Evolutionary conservation across 2,888 invertebrate species (phyloP), one percentile per base, ranked within the genome.

Genomic region (Hirudinaria manillensis): DNA sequence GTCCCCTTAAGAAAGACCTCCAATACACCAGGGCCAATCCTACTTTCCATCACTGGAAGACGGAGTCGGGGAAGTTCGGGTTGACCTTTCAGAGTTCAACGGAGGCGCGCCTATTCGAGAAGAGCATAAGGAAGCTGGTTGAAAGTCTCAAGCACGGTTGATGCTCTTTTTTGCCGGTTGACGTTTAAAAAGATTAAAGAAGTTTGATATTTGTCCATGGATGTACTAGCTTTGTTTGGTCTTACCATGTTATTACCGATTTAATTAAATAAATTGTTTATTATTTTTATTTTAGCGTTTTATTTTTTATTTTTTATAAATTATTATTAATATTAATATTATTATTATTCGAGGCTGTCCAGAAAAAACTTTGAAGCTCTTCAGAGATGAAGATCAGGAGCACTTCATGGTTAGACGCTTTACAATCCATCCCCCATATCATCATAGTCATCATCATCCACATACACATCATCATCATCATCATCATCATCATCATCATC

Each of bases 1-100:
- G 95, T 89, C 91, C 92, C 73, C 92, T 96, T 85, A 94, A 94
- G 87, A 93, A 93, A 85, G 95, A 96, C 87, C 93, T 96, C 86
- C 92, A 93, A 86, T 96, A 96, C 88, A 93, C 93, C 87, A 94
- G 93, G 78, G 94, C 95, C 82, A 96, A 95, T 92, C 96, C 97
- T 51, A 95, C 95, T 68, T 97, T 97, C 89, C 95, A 96, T 88
- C 96, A 96, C 87, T 97, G 96, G 96, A 91, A 91, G 84, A 94
- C 94, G 29, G 95, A 93, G 76, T 19, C n/a, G 2, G 93, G 94
- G 87, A 91, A 93, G 80, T 96, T 93, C 88, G 97, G 96, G 72
- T 89, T 97, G 81, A 95, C 95, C 74, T 97, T 97, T 88, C 94
- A 94, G 86, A 93, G 94, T 74, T 94, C 94, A 55, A 94, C 94